Conservation (phyloP, 1,140 invertebrate species). For the Wasmannia auropunctata region DNA sequence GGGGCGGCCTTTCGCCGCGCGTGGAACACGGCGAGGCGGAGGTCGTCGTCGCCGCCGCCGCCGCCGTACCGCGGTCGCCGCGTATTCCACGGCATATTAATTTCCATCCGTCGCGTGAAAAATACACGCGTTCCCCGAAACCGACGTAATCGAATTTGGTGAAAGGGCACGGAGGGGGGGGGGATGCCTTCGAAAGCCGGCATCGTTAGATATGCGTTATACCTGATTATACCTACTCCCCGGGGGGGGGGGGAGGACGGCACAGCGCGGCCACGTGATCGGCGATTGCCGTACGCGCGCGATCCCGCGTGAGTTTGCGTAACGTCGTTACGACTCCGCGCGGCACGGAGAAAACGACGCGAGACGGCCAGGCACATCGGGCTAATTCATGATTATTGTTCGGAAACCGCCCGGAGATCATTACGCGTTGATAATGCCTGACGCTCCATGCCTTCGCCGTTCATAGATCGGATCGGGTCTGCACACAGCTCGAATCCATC, state of each 20-base stretch:
- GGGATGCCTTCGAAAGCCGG: slow-evolving; percentile 1
- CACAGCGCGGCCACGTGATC: background rate
- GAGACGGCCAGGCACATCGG: background rate
- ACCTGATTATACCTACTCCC: background rate
- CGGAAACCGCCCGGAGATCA: background rate
- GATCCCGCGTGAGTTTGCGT: background rate
- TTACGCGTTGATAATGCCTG: slow-evolving; percentile 11
- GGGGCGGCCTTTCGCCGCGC: slow-evolving; percentile 14
- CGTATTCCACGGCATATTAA: background rate
- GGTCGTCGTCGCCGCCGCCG: too few species aligned
- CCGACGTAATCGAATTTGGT: background rate
- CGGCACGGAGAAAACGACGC: background rate
- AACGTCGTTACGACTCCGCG: background rate
- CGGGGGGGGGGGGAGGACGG: too few species aligned
- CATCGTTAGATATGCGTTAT: background rate
- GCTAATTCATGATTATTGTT: slow-evolving; percentile 7
- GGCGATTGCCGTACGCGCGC: background rate
- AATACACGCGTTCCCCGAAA: background rate
- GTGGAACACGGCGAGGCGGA: slow-evolving; percentile 7
- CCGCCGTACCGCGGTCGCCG: background rate
- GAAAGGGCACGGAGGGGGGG: slow-evolving; percentile 18
- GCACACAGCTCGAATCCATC: background rate
- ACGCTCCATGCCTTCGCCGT: background rate
- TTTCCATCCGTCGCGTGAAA: background rate
- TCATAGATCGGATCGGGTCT: background rate